Conservation (phyloP, 2,113 vertebrate species). For the Cepphus grylle region DNA sequence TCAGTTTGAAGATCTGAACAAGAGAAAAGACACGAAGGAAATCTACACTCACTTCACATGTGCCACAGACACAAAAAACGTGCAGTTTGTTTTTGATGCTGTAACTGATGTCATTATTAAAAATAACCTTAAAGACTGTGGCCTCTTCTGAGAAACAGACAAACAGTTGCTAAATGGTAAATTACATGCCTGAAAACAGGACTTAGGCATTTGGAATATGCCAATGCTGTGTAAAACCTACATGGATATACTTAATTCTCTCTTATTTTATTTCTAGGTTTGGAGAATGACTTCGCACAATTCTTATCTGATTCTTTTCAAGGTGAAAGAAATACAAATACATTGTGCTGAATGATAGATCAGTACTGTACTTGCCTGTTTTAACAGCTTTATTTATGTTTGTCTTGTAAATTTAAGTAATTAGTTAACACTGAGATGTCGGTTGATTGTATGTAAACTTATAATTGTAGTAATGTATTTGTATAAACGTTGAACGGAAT, state of each 20-base stretch:
- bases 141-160: constrained; percentile 85
- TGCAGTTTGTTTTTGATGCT: constrained; percentile 98
- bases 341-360: constrained; percentile 75
- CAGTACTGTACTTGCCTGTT: constrained; percentile 87
- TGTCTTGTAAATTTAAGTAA: constrained; percentile 84
- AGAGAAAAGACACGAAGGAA: constrained; percentile 97
- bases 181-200: constrained; percentile 38
- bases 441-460: constrained; percentile 82
- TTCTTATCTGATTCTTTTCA: constrained; percentile 69
- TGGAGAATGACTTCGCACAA: constrained; percentile 63
- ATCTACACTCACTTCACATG: constrained; percentile 99
- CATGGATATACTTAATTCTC: constrained; percentile 62
- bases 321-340: constrained; percentile 61
- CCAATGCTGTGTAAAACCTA: constrained; percentile 63
- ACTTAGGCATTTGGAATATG: constrained; percentile 43
- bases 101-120: constrained; percentile 99
- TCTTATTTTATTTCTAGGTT: constrained; percentile 65
- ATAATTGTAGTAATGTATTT: constrained; percentile 83
- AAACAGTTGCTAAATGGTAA: constrained; percentile 48
- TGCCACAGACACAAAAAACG: constrained; percentile 98
- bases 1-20: constrained; percentile 98
- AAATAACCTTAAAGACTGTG: constrained; percentile 99
- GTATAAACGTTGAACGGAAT: constrained; percentile 76
- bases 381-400: constrained; percentile 95
- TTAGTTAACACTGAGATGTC: constrained; percentile 73